phyloP scores from a whole-genome alignment of 2,797 vertebrate species.

The Acomys russatus region DNA sequence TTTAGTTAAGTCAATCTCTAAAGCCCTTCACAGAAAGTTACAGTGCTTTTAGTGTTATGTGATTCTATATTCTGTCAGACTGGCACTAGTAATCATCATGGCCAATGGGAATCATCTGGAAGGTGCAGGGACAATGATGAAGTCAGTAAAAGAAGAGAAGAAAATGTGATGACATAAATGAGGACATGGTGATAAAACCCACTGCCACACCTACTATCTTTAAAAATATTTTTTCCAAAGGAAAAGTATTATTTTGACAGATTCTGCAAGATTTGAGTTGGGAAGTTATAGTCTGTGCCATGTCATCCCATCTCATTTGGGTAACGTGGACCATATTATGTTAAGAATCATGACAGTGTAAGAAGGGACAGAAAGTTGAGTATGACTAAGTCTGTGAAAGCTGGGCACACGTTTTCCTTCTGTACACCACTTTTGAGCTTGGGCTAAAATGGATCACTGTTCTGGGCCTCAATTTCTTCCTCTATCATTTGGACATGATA shows the following conservation, averaged over 20 bases:
- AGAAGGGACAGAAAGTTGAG: neutral
- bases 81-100: too few relatives aligned
- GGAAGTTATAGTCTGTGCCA: neutral
- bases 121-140: neutral
- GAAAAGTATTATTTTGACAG: neutral
- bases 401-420: neutral
- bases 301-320: too few relatives aligned
- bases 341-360: rapidly evolving
- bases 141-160: neutral
- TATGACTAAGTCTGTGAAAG: neutral
- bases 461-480: neutral
- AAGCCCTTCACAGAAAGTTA: neutral
- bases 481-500: neutral
- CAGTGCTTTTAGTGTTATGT: neutral
- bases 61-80: neutral
- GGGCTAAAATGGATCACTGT: neutral
- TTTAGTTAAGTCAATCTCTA: neutral
- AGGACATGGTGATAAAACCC: neutral
- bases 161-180: neutral
- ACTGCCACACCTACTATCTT: neutral
- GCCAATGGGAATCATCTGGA: neutral
- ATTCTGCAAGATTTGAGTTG: neutral
- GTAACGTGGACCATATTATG: neutral
- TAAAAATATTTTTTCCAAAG: neutral
- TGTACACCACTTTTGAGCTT: neutral